Conservation (phyloP, 2,797 vertebrate species). For the Gobionotothen gibberifrons region DNA sequence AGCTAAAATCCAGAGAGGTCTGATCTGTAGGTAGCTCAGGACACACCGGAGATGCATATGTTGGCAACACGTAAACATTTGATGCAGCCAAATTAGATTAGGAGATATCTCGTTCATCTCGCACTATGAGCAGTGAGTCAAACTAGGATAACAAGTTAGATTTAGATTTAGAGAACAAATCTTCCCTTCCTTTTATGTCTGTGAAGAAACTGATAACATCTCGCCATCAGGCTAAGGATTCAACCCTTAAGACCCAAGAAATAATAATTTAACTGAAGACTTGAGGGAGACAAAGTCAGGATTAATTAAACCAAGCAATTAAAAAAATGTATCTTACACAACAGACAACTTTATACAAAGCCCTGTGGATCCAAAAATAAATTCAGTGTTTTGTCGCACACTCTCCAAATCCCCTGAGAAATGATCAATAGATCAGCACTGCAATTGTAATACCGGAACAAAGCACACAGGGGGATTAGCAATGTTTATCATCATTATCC, state of each 20-base stretch:
- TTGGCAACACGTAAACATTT: constrained; percentile 20
- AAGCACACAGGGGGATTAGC: constrained; percentile 70
- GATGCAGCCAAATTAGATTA: constrained; percentile 13
- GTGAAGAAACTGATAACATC: constrained; percentile 38
- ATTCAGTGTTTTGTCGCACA: constrained; percentile 36
- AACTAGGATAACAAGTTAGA: constrained; percentile 7
- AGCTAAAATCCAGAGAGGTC: constrained; percentile 38
- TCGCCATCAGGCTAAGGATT: constrained; percentile 21
- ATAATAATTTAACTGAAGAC: constrained; percentile 23
- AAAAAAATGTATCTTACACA: constrained; percentile 53
- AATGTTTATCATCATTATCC: constrained; percentile 75
- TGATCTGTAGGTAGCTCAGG: constrained; percentile 26
- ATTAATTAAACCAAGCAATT: constrained; percentile 61
- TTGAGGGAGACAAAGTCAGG: constrained; percentile 46
- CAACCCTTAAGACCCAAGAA: constrained; percentile 18
- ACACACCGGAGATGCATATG: constrained; percentile 11
- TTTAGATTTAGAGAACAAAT: constrained; percentile 4
- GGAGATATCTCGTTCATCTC: constrained; percentile 7
- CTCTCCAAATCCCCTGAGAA: constrained; percentile 57
- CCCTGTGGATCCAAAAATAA: constrained; percentile 53
- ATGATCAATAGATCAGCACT: constrained; percentile 71
- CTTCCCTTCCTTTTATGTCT: background rate
- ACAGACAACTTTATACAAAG: constrained; percentile 45
- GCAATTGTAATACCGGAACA: constrained; percentile 59
- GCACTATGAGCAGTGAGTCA: constrained; percentile 21